Evolutionary conservation across 2,113 vertebrate species (phyloP).

Genomic region (Trematomus loennbergii): DNA sequence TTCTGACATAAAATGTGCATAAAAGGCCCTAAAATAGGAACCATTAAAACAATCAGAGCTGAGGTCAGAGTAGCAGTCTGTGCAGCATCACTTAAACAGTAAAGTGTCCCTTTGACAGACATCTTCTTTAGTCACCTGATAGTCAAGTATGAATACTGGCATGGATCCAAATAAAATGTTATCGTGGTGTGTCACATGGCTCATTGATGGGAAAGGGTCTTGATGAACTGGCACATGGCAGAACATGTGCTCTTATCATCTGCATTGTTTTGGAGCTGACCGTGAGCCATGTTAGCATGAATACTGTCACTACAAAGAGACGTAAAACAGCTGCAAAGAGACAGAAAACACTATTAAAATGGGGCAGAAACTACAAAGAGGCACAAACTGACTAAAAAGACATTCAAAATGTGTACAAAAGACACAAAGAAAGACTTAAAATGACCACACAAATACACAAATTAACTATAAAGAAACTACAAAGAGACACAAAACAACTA

Average conservation of each 20-base stretch:
- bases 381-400: too few species aligned
- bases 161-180: background rate
- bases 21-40: background rate
- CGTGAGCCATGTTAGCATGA: too few species aligned
- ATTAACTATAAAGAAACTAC: too few species aligned
- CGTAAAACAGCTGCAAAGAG: too few species aligned
- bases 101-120: background rate
- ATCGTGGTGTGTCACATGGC: background rate
- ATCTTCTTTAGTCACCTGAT: background rate
- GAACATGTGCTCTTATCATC: background rate
- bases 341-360: too few species aligned
- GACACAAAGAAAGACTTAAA: too few species aligned
- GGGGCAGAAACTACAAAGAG: too few species aligned
- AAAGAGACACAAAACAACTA: too few species aligned
- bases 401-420: too few species aligned
- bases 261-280: background rate
- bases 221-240: slow-evolving; percentile 1
- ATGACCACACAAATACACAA: too few species aligned
- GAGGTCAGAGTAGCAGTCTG: background rate
- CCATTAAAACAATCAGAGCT: too few species aligned
- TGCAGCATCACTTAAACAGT: background rate
- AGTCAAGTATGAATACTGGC: background rate
- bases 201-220: background rate
- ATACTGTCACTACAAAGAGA: too few species aligned
- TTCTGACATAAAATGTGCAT: background rate